Conservation (phyloP, 1,140 invertebrate genomes). For the Tetramorium simillimum region DNA sequence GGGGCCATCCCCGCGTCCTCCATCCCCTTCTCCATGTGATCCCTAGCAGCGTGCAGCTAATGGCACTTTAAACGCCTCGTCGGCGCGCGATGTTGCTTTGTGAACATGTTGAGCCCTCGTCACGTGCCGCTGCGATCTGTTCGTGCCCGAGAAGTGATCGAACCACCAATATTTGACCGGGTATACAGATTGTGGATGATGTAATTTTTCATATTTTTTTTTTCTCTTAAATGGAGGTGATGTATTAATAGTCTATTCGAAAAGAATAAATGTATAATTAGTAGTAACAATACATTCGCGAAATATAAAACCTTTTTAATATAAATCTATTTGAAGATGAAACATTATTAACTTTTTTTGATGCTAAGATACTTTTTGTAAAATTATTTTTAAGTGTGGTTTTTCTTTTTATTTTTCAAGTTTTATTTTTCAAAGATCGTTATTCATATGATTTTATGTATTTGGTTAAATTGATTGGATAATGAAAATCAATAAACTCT, state of each 20-base stretch:
- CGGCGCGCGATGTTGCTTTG: conserved; percentile 60
- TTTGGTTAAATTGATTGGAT: neutral
- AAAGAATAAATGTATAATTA: neutral
- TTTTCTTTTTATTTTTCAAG: neutral
- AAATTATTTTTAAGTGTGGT: neutral
- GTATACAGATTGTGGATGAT: conserved; percentile 1
- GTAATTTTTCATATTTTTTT: conserved; percentile 10
- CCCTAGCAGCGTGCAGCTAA: conserved; percentile 53
- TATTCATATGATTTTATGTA: neutral
- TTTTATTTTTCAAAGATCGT: neutral
- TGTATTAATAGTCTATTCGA: neutral
- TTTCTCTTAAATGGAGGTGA: neutral
- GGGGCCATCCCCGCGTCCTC: conserved; percentile 3
- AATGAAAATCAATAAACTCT: neutral
- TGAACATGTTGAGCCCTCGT: conserved; percentile 54
- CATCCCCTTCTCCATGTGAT: conserved; percentile 22
- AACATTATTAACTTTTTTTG: neutral
- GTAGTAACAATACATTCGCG: neutral
- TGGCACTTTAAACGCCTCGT: conserved; percentile 71
- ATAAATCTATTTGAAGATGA: neutral
- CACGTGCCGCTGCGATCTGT: conserved; percentile 57
- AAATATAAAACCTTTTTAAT: neutral
- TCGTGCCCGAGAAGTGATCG: conserved; percentile 27
- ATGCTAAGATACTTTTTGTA: neutral
- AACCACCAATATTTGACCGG: conserved; percentile 18